Evolutionary conservation across 1,140 invertebrate species (phyloP).

Genomic region (Drosophila yakuba): DNA sequence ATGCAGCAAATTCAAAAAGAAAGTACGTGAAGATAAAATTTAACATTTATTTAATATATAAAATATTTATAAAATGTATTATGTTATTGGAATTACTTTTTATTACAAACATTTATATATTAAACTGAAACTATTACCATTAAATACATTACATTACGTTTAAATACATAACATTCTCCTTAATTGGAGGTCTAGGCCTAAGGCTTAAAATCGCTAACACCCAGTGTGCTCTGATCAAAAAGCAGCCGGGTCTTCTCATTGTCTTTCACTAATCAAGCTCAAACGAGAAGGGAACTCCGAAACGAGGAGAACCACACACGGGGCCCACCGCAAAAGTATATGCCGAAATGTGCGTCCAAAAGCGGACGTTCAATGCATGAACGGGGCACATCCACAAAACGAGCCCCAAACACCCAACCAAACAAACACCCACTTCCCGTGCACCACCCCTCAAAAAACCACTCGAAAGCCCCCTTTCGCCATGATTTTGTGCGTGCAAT

Average conservation of each 20-base stretch:
- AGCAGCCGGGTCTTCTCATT: background rate
- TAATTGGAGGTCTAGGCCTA: too few species aligned
- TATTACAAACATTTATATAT: too few species aligned
- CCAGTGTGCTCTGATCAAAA: too few species aligned
- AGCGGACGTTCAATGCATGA: constrained; percentile 2
- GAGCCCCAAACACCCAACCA: constrained; percentile 26
- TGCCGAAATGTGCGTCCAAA: constrained; percentile 42
- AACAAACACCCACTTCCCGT: background rate
- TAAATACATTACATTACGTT: too few species aligned
- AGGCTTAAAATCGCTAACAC: too few species aligned
- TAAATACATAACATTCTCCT: too few species aligned
- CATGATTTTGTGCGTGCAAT: constrained; percentile 68
- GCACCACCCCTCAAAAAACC: background rate
- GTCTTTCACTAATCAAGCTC: background rate
- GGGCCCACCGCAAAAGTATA: constrained; percentile 59
- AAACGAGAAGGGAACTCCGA: background rate
- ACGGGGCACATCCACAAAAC: constrained; percentile 55
- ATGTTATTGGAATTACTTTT: too few species aligned
- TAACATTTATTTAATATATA: too few species aligned
- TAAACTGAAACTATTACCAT: too few species aligned
- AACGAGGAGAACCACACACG: constrained; percentile 9
- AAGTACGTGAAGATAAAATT: too few species aligned
- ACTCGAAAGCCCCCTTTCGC: constrained; percentile 8
- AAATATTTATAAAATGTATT: too few species aligned
- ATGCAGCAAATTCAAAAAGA: too few species aligned